Evolutionary conservation across 2,797 vertebrate genomes (phyloP).

Genomic region (Scolopax rusticola): DNA sequence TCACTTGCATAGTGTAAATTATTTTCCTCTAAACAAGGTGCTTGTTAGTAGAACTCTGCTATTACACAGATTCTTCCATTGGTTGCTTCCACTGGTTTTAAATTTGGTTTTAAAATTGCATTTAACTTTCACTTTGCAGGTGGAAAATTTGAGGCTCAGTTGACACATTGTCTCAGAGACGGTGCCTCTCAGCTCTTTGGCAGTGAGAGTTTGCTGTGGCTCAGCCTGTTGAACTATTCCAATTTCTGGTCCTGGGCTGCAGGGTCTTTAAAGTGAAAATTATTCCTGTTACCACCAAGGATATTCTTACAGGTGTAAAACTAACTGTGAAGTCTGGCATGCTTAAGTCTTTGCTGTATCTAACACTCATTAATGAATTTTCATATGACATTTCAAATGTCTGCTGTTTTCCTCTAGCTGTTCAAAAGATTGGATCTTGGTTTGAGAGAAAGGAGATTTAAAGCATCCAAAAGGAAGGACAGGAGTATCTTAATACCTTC

Average conservation of each 20-base stretch:
- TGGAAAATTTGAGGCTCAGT: not conserved
- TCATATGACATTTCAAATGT: not conserved
- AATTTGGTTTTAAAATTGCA: not conserved
- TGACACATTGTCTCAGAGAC: not conserved
- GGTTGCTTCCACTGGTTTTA: not conserved
- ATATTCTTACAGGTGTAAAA: constrained; percentile 25
- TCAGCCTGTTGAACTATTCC: not conserved
- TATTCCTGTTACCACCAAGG: not conserved
- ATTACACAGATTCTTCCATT: not conserved
- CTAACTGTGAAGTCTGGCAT: not conserved
- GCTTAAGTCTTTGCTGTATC: not conserved
- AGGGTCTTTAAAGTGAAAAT: not conserved
- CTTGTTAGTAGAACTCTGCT: not conserved
- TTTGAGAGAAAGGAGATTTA: not conserved
- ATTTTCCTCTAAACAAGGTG: not conserved
- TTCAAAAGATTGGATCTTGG: not conserved
- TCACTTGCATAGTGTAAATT: not conserved
- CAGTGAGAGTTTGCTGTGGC: not conserved
- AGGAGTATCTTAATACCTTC: not conserved
- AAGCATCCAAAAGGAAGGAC: not conserved
- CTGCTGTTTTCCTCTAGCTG: not conserved
- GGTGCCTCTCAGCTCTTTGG: not conserved
- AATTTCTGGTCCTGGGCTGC: not conserved
- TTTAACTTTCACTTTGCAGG: not conserved
- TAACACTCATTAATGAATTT: not conserved